A percentile compares a stretch with the other conserved stretches of the same genome.
Conservation (phyloP, 2,888 invertebrate genomes). For the Cantharis nigra region DNA sequence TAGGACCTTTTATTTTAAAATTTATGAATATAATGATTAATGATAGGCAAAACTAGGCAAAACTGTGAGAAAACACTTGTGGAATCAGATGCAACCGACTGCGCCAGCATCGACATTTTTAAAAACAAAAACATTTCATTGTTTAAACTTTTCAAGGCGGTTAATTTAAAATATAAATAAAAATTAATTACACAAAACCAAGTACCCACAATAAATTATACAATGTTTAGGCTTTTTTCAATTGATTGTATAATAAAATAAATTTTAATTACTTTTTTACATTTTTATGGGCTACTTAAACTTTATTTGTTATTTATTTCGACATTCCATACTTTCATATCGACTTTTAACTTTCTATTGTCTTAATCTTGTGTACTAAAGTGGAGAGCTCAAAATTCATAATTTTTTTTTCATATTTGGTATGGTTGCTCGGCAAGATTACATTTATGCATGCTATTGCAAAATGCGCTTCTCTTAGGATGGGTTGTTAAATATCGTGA, state of each 20-base stretch:
- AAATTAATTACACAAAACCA: background rate
- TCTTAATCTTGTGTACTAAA: background rate
- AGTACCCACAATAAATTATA: background rate
- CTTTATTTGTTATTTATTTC: background rate
- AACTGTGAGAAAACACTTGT: background rate
- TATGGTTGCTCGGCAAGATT: background rate
- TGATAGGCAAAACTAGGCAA: background rate
- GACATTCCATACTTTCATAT: background rate
- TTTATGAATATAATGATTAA: background rate
- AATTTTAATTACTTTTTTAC: background rate
- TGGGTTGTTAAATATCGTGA: slow-evolving; percentile 35
- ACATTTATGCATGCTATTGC: slow-evolving; percentile 10
- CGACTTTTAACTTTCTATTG: background rate
- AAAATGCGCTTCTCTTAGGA: slow-evolving; percentile 21
- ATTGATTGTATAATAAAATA: background rate
- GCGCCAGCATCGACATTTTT: background rate
- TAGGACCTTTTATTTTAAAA: background rate
- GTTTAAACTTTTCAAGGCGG: background rate
- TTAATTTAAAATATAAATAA: background rate
- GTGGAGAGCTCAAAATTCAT: background rate
- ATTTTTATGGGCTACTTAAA: background rate
- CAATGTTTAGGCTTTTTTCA: background rate
- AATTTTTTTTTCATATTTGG: background rate
- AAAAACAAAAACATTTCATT: background rate
- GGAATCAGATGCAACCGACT: background rate